Percentiles rank a stretch among this genome's conserved stretches.
phyloP scores from a whole-genome alignment of 92 coral and sea anemone species.

The Blastomussa wellsi region DNA sequence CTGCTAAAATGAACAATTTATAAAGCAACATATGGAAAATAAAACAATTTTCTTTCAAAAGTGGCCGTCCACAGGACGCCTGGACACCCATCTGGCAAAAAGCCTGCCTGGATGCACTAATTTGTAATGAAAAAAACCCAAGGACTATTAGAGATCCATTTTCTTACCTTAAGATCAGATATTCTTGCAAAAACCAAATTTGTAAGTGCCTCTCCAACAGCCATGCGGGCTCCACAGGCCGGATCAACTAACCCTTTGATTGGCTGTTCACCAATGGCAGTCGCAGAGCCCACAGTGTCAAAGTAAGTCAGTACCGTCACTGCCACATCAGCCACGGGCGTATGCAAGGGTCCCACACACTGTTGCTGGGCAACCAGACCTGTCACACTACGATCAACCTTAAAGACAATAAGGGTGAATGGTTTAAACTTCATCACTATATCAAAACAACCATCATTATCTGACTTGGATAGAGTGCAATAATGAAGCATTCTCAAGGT shows the following conservation, averaged over 20 bases:
- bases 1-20: no score
- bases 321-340: slow-evolving; percentile 96
- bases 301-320: slow-evolving; percentile 86
- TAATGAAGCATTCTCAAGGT: no score
- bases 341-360: slow-evolving; percentile 97
- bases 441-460: neutral
- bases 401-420: neutral
- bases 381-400: slow-evolving; percentile 99
- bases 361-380: slow-evolving; percentile 98
- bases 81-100: no score
- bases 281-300: slow-evolving; percentile 89
- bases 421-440: neutral
- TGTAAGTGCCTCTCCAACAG: slow-evolving; percentile 95
- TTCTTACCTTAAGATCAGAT: slow-evolving; percentile 84
- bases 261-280: slow-evolving; percentile 98
- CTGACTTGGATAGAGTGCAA: neutral
- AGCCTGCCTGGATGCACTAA: no score
- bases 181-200: slow-evolving; percentile 94
- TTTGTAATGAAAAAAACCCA: no score
- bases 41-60: no score
- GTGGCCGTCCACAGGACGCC: no score
- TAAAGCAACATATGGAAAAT: no score
- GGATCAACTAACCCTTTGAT: slow-evolving; percentile 89
- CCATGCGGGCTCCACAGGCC: slow-evolving; percentile 92
- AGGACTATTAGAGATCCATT: neutral